These are phyloP conservation scores for Dryocosmus kuriphilus DNA, from an alignment of 2,888 invertebrate genomes.

Conservation along the genomic window DNA sequence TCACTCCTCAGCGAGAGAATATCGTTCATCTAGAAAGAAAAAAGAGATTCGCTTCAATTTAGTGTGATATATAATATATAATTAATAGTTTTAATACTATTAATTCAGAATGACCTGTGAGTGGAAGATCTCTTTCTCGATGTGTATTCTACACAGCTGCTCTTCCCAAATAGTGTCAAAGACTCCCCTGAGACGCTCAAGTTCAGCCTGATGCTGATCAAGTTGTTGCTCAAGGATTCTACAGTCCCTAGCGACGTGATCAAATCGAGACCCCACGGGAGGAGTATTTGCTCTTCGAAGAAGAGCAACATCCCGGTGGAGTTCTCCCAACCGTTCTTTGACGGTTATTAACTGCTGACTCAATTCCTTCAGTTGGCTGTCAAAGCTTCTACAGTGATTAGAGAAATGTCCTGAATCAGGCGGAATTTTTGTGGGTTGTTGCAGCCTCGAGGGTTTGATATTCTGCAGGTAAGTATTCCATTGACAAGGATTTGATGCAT, in stretches of 20 bases:
- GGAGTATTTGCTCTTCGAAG: conserved; percentile 80
- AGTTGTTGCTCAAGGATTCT: conserved; percentile 81
- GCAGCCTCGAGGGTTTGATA: conserved; percentile 55
- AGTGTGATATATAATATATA: not conserved
- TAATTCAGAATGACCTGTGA: conserved; percentile 77
- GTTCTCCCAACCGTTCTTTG: conserved; percentile 83
- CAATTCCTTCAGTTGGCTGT: conserved; percentile 81
- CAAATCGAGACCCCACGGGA: conserved; percentile 78
- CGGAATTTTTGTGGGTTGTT: conserved; percentile 67
- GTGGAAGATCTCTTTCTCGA: conserved; percentile 85
- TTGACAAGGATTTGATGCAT: not conserved
- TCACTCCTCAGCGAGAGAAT: conserved; percentile 83
- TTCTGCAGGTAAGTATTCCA: conserved; percentile 59
- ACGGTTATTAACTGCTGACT: conserved; percentile 82
- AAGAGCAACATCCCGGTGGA: conserved; percentile 85
- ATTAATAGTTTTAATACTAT: not conserved
- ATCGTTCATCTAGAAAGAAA: conserved; percentile 81
- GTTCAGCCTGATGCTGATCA: conserved; percentile 81
- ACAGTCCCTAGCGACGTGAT: conserved; percentile 81
- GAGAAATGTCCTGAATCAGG: conserved; percentile 81
- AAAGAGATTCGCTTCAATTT: not conserved
- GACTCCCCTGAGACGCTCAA: conserved; percentile 81
- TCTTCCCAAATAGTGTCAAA: conserved; percentile 87
- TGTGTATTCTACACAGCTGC: conserved; percentile 84
- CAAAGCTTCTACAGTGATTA: conserved; percentile 82